Base-by-base conservation (phyloP, 2,888 invertebrate species). In the Acrobasis suavella region DNA sequence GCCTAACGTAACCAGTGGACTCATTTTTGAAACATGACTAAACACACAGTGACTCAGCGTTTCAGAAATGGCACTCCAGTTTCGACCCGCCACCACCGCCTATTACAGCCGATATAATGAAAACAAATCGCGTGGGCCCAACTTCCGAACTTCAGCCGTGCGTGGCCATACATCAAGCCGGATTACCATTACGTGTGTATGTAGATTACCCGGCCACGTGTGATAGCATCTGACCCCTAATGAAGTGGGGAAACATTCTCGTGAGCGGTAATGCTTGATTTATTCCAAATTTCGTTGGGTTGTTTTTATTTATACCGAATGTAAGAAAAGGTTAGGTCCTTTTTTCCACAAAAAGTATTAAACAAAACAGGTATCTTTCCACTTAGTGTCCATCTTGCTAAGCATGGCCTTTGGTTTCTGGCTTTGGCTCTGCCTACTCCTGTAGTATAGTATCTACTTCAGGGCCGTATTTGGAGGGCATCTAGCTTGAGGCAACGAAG, bases 141-240 rank as follows among this genome's bases (percentile, higher is more conserved):
- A 14, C 17, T 56, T 16, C 56, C 56, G 22, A 56, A 56, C 15
- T 56, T 56, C 22, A 56, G 56, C 7, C 63, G 65, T 68, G 69
- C 72, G 69, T 65, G 69, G 64, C 62, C 76, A 72, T 75, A 74
- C 80, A 72, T 80, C 76, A 77, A 62, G 52, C 50, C 63, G 74
- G 78, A 75, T 80, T 75, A 77, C 75, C 64, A 64, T 72, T 77
- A 80, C 77, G 78, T 77, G 80, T 77, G 78, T 70, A 67, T 66
- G 68, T 67, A 72, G 71, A 73, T 68, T 74, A 72, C 74, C 74
- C 75, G 71, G 63, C 66, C 69, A 71, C 59, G 72, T 66, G 65
- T 69, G 80, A 80, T 80, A 78, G 61, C 58, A 80, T 80, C 80
- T 77, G 71, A 71, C 73, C 72, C 62, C 64, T 62, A 61, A 58